phyloP scores from a whole-genome alignment of 1,140 invertebrate species.

The Lerema accius region DNA sequence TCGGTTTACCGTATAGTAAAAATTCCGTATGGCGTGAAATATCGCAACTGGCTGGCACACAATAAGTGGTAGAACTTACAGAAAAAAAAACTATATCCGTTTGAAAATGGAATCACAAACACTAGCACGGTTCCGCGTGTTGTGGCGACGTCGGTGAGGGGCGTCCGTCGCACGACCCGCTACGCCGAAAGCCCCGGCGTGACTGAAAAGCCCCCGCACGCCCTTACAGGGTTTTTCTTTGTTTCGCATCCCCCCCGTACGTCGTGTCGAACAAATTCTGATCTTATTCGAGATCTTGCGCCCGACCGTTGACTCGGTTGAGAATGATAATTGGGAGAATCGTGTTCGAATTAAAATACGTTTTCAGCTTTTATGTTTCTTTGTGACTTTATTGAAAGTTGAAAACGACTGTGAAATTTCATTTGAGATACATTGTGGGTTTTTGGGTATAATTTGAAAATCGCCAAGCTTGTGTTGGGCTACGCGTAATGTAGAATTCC shows the following conservation, averaged over 20 bases:
- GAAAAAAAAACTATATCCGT: constrained; percentile 19
- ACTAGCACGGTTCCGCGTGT: constrained; percentile 40
- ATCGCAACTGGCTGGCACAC: constrained; percentile 56
- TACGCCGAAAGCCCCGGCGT: constrained; percentile 51
- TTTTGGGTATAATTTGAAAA: no score
- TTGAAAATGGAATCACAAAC: constrained; percentile 37
- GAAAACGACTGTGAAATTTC: constrained; percentile 3
- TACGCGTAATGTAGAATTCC: no score
- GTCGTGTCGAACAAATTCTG: constrained; percentile 73
- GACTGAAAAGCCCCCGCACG: constrained; percentile 66
- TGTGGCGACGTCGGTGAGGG: constrained; percentile 25
- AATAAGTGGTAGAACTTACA: constrained; percentile 31
- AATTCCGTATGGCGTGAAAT: constrained; percentile 40
- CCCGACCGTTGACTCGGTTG: constrained; percentile 62
- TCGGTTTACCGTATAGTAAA: constrained; percentile 31
- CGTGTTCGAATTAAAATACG: background rate
- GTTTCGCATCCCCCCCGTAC: constrained; percentile 64
- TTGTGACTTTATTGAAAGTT: constrained; percentile 20
- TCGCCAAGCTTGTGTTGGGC: no score
- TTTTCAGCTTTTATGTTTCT: background rate
- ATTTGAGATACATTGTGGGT: no score
- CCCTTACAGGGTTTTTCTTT: constrained; percentile 74
- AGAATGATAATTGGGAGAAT: constrained; percentile 47
- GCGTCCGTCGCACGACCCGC: constrained; percentile 40
- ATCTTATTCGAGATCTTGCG: constrained; percentile 66